Evolutionary conservation across 2,797 vertebrate species (phyloP).

Genomic region (Mormyrops attenuatus): DNA sequence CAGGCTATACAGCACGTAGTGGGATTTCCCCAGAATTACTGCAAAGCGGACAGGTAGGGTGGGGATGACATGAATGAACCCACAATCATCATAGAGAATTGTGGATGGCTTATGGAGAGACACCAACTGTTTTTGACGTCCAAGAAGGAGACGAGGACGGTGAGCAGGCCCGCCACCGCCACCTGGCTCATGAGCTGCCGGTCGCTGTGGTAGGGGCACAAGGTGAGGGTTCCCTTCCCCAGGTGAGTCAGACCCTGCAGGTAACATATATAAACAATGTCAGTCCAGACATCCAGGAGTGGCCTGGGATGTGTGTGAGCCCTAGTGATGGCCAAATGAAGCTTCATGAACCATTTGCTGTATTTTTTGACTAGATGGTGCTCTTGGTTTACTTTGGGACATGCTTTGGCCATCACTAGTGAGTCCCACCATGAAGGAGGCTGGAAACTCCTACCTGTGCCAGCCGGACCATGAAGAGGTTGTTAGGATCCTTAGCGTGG

Average conservation of each 20-base stretch:
- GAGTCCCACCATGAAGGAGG: not conserved
- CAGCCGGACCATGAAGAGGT: constrained; percentile 97
- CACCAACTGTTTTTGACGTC: constrained; percentile 97
- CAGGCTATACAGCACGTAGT: constrained; percentile 89
- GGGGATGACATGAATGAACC: not conserved
- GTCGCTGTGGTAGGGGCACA: constrained; percentile 97
- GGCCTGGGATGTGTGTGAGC: not conserved
- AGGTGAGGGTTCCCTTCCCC: constrained; percentile 93
- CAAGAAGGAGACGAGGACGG: constrained; percentile 90
- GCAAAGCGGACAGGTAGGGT: constrained; percentile 34
- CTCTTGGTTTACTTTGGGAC: not conserved
- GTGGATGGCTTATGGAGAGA: not conserved
- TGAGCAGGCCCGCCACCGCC: constrained; percentile 88
- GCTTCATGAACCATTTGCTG: not conserved
- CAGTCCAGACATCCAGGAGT: not conserved
- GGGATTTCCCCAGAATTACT: constrained; percentile 95
- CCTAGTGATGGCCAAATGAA: not conserved
- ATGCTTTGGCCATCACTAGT: not conserved
- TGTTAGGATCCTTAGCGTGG: constrained; percentile 98
- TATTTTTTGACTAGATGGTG: not conserved
- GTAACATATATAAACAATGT: not conserved
- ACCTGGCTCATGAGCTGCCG: constrained; percentile 98
- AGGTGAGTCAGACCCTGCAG: constrained; percentile 90
- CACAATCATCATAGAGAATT: not conserved
- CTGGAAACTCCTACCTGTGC: constrained; percentile 73